Evolutionary conservation across 2,113 vertebrate species (phyloP).

Genomic region (Hippocampus comes): DNA sequence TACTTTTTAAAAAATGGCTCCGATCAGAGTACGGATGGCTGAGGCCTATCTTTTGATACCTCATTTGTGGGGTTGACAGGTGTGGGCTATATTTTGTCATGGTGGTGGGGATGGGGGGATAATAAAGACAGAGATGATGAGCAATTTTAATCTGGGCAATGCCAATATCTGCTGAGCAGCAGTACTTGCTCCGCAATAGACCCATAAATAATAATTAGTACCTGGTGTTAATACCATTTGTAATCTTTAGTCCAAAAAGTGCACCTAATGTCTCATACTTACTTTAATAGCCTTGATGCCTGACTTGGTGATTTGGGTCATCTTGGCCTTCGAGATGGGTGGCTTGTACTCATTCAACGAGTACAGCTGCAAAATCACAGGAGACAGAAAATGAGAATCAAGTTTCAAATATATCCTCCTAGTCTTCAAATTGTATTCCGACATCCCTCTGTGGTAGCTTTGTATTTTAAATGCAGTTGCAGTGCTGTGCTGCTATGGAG

Average conservation of each 20-base stretch:
- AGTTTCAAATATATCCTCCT: not conserved
- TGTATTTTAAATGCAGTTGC: too few relatives aligned
- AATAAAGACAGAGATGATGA: not conserved
- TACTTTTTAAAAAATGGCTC: too few relatives aligned
- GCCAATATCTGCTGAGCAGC: not conserved
- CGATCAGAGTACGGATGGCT: not conserved
- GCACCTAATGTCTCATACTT: conserved; percentile 68
- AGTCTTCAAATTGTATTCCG: not conserved
- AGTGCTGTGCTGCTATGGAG: too few relatives aligned
- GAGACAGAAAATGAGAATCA: not conserved
- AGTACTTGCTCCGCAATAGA: not conserved
- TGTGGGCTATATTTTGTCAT: not conserved
- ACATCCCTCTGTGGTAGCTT: too few relatives aligned
- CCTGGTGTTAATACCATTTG: not conserved
- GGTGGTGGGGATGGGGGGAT: not conserved
- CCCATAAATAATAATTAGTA: conserved; percentile 2
- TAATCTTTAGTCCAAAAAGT: conserved; percentile 24
- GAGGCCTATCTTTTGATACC: not conserved
- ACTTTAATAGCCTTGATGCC: conserved; percentile 99
- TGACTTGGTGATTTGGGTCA: conserved; percentile 99
- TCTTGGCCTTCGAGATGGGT: conserved; percentile 99
- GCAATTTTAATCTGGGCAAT: not conserved
- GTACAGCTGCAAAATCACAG: conserved; percentile 80
- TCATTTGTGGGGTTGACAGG: not conserved
- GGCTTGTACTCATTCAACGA: conserved; percentile 98